These are phyloP conservation scores for Agrilus planipennis DNA, from an alignment of 1,140 invertebrate species.

Conservation along the genomic window DNA sequence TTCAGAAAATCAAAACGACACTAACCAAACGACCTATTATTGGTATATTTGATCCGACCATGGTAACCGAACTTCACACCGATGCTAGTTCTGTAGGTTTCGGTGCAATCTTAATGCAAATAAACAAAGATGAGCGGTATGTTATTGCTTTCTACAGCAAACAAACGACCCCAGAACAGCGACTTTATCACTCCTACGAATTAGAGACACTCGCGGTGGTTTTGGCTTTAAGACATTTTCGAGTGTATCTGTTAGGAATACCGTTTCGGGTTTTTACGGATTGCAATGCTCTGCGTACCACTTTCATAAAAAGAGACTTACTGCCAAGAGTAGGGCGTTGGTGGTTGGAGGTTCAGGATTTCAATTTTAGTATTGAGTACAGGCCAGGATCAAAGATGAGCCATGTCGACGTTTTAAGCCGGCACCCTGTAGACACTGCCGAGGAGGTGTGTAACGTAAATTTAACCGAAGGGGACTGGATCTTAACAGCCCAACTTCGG, in stretches of 20 bases:
- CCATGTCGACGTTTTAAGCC: conserved; percentile 24
- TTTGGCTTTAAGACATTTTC: conserved; percentile 11
- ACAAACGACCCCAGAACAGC: conserved; percentile 20
- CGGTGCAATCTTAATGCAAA: conserved; percentile 3
- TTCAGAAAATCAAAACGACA: conserved; percentile 2
- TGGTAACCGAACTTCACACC: conserved; percentile 26
- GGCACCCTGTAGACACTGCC: conserved; percentile 11
- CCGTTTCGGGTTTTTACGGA: conserved; percentile 29
- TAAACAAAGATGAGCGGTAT: conserved; percentile 23
- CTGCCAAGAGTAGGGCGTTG: conserved; percentile 18
- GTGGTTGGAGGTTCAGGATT: conserved; percentile 16
- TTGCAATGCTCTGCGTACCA: conserved; percentile 20
- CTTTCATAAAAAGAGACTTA: conserved; percentile 15
- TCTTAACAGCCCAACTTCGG: conserved; percentile 2
- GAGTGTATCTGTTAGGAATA: conserved; percentile 29
- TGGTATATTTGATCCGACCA: conserved; percentile 6
- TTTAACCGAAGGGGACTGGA: conserved; percentile 2
- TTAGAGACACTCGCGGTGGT: conserved; percentile 20
- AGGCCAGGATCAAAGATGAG: conserved; percentile 16
- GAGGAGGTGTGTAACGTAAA: conserved; percentile 2
- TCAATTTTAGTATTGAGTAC: conserved; percentile 15
- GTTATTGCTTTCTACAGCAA: conserved; percentile 10
- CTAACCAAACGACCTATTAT: conserved; percentile 2
- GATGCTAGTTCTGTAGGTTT: conserved; percentile 19
- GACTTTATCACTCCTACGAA: conserved; percentile 18